Conservation (phyloP, 1,140 invertebrate species). For the Micrasema minimum region DNA sequence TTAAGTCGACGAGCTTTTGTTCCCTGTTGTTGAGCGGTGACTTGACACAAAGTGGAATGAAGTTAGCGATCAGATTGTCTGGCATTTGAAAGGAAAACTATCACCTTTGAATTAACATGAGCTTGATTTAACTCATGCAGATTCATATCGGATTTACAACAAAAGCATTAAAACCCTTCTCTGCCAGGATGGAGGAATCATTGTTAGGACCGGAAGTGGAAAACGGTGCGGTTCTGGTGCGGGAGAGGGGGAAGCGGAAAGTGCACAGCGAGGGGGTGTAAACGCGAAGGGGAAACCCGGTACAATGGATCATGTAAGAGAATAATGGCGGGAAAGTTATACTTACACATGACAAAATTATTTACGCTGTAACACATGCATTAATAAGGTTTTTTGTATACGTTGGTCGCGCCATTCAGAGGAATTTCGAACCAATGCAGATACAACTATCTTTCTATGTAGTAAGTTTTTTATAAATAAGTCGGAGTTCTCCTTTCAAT, state of each 20-base stretch:
- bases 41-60: conserved; percentile 16
- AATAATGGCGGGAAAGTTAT: conserved; percentile 28
- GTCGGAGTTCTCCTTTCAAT: too few relatives aligned
- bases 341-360: conserved; percentile 15
- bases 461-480: too few relatives aligned
- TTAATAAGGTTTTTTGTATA: too few relatives aligned
- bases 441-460: too few relatives aligned
- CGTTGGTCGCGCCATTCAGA: too few relatives aligned
- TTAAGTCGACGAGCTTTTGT: conserved; percentile 32
- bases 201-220: conserved; percentile 46
- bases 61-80: conserved; percentile 43
- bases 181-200: conserved; percentile 37
- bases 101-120: conserved; percentile 50
- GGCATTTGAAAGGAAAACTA: conserved; percentile 42
- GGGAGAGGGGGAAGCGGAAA: conserved; percentile 17
- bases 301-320: conserved; percentile 31
- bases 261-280: conserved; percentile 17
- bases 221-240: conserved; percentile 11
- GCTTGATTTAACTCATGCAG: conserved; percentile 47
- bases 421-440: too few relatives aligned
- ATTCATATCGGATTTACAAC: conserved; percentile 48
- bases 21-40: too few relatives aligned
- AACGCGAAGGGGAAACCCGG: conserved; percentile 20
- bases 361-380: too few relatives aligned
- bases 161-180: conserved; percentile 45